phyloP scores from a whole-genome alignment of 2,888 invertebrate species.

The Rhorus exstirpatorius region DNA sequence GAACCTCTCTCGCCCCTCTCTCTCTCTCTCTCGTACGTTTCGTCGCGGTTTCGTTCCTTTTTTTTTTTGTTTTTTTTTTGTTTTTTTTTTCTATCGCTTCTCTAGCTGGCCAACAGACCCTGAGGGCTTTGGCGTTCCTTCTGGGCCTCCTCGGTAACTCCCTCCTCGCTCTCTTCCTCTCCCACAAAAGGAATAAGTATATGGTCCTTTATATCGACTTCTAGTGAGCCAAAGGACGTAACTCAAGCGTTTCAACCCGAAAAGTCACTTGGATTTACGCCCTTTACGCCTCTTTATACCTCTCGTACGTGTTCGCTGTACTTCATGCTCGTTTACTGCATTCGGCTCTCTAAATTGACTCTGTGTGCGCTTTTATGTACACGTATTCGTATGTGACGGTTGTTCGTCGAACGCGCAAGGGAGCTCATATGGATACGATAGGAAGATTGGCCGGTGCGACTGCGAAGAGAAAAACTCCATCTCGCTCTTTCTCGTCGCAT shows the following conservation, averaged over 20 bases:
- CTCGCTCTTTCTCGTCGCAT: constrained; percentile 53
- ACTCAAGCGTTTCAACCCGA: background rate
- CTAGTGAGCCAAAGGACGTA: constrained; percentile 4
- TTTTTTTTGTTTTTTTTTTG: too few species aligned
- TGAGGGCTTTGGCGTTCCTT: constrained; percentile 58
- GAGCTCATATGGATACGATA: constrained; percentile 22
- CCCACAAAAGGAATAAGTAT: constrained; percentile 4
- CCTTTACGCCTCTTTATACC: constrained; percentile 3
- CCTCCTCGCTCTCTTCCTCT: constrained; percentile 46
- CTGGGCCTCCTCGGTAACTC: constrained; percentile 68
- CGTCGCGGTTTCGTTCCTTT: constrained; percentile 14
- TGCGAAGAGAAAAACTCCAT: constrained; percentile 49
- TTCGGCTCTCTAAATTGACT: constrained; percentile 44
- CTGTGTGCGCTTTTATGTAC: constrained; percentile 32
- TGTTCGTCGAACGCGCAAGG: constrained; percentile 57
- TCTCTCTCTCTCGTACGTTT: constrained; percentile 45
- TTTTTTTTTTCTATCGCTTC: constrained; percentile 55
- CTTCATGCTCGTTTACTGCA: constrained; percentile 37
- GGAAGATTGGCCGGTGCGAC: constrained; percentile 58
- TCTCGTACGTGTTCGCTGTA: constrained; percentile 31
- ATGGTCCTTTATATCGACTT: background rate
- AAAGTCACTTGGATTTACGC: background rate
- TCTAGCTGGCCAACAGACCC: constrained; percentile 40
- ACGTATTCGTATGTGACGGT: constrained; percentile 33
- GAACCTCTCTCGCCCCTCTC: constrained; percentile 50